phyloP scores from a whole-genome alignment of 2,113 vertebrate genomes.

The Dryoscopus gambensis region DNA sequence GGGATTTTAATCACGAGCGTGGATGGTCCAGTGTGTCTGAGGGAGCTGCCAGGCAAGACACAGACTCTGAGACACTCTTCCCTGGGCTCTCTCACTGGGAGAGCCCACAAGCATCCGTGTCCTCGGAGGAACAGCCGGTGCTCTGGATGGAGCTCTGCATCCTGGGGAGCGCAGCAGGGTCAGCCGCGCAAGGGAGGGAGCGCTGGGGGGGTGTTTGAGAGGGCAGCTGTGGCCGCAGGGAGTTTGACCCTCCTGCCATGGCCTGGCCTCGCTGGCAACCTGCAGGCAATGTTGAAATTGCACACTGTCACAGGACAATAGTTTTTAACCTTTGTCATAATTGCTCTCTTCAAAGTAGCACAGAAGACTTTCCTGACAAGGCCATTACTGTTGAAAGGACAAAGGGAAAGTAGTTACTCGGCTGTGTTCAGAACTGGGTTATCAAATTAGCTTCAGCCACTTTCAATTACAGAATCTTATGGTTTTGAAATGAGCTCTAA shows the following conservation, averaged over 20 bases:
- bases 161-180: accelerated
- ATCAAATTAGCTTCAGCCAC: slow-evolving; percentile 67
- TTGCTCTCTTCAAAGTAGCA: slow-evolving; percentile 37
- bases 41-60: background rate
- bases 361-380: slow-evolving; percentile 52
- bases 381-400: slow-evolving; percentile 61
- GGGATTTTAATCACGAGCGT: background rate
- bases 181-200: accelerated
- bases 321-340: slow-evolving; percentile 42
- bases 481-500: slow-evolving; percentile 65
- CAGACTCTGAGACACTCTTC: accelerated
- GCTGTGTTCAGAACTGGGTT: slow-evolving; percentile 60
- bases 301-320: slow-evolving; percentile 17
- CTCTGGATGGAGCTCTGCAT: background rate
- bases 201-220: background rate
- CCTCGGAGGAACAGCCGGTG: accelerated
- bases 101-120: accelerated
- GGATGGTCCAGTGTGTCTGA: accelerated
- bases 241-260: background rate
- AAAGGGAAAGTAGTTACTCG: slow-evolving; percentile 51
- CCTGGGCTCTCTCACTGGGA: background rate
- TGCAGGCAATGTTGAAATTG: background rate
- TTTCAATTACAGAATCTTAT: slow-evolving; percentile 70
- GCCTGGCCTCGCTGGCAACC: background rate
- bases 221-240: background rate